Conservation (phyloP, 2,113 vertebrate genomes). For the Elachura formosa region DNA sequence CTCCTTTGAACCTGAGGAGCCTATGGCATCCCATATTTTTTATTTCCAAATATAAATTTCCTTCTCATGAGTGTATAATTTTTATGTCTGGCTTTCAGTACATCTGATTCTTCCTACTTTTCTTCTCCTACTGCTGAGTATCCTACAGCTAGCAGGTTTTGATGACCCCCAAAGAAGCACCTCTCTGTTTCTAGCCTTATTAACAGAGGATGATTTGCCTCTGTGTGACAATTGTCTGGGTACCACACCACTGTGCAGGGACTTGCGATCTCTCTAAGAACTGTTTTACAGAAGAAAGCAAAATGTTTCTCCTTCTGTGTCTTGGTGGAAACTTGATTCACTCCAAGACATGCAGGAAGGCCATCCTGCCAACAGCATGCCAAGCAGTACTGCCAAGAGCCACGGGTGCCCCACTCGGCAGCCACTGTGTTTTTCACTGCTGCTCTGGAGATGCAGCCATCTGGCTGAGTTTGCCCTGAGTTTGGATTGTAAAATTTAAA, state of each 20-base stretch:
- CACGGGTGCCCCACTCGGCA: rapidly evolving
- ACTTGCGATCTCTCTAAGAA: background rate
- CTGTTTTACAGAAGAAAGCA: background rate
- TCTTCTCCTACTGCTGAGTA: too few relatives aligned
- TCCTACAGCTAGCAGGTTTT: background rate
- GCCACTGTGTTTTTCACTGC: background rate
- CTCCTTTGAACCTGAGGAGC: background rate
- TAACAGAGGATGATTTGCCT: rapidly evolving
- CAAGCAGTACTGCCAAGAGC: background rate
- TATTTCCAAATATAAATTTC: background rate
- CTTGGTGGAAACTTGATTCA: background rate
- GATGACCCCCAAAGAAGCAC: background rate
- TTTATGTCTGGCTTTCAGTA: background rate
- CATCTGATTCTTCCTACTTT: background rate
- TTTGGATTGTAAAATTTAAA: background rate
- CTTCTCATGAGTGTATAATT: background rate
- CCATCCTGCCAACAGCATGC: background rate
- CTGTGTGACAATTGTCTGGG: background rate
- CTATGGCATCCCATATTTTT: background rate
- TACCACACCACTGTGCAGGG: background rate
- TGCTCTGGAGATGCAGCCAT: background rate
- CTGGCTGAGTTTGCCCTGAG: background rate
- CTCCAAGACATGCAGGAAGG: background rate
- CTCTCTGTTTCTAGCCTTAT: background rate
- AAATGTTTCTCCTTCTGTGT: background rate